A percentile compares a stretch with the other conserved stretches of the same genome.
phyloP scores from a whole-genome alignment of 1,140 invertebrate species.

The Drosophila azteca region DNA sequence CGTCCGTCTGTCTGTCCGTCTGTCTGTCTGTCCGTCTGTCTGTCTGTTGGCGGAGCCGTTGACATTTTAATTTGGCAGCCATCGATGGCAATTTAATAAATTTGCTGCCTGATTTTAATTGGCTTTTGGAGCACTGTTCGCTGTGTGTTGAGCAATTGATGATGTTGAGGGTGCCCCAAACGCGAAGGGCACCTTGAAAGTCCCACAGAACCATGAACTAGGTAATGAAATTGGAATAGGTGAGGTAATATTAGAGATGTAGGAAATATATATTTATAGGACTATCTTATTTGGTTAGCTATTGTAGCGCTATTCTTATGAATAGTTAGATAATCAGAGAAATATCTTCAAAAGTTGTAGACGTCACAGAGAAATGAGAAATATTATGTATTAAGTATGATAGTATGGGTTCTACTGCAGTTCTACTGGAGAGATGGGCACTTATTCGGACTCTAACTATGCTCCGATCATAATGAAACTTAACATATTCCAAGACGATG shows the following conservation, averaged over 20 bases:
- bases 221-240: conserved; percentile 23
- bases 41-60: conserved; percentile 48
- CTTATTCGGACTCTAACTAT: no score
- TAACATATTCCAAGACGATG: no score
- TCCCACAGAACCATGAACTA: conserved; percentile 5
- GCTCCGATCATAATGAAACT: no score
- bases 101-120: conserved; percentile 67
- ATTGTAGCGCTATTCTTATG: no score
- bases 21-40: neutral
- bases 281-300: neutral
- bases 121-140: conserved; percentile 33
- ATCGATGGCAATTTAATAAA: conserved; percentile 80
- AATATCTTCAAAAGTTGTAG: no score
- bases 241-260: neutral
- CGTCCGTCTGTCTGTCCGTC: neutral
- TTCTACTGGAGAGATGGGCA: no score
- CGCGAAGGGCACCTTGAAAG: conserved; percentile 59
- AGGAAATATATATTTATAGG: conserved; percentile 20
- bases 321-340: no score
- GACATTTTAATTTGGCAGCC: conserved; percentile 80
- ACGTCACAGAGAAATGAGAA: no score
- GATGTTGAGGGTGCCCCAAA: conserved; percentile 2
- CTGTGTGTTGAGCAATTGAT: conserved; percentile 64
- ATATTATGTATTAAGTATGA: no score
- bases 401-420: no score